phyloP scores from a whole-genome alignment of 2,797 vertebrate genomes.

The Vespertilio murinus region DNA sequence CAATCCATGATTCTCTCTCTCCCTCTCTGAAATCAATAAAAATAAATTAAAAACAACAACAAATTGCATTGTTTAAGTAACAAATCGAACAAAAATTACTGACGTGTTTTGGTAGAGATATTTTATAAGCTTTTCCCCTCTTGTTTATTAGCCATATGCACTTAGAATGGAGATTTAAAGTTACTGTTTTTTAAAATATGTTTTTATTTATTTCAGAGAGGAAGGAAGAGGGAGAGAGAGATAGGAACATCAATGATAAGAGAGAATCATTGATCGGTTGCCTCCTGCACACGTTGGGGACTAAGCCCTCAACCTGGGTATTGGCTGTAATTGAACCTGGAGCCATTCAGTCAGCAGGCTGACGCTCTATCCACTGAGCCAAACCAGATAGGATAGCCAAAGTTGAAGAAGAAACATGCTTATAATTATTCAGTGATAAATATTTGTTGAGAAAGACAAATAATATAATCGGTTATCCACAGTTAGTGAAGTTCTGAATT shows the following conservation, averaged over 20 bases:
- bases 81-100: not conserved
- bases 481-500: conserved; percentile 8
- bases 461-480: not conserved
- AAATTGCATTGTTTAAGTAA: not conserved
- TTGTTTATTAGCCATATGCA: not conserved
- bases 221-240: too few species aligned
- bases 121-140: conserved; percentile 15
- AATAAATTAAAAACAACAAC: not conserved
- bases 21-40: not conserved
- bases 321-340: too few species aligned
- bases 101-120: not conserved
- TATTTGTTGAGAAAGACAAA: conserved; percentile 35
- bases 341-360: too few species aligned
- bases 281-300: too few species aligned
- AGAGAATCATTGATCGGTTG: too few species aligned
- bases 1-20: not conserved
- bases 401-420: not conserved
- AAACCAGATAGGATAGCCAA: too few species aligned
- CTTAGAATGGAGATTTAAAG: not conserved
- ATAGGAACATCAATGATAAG: too few species aligned
- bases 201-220: too few species aligned
- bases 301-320: too few species aligned
- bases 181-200: too few species aligned
- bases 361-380: too few species aligned
- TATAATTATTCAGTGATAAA: conserved; percentile 7